Conservation (phyloP, 2,797 vertebrate species). For the Eptatretus atami region DNA sequence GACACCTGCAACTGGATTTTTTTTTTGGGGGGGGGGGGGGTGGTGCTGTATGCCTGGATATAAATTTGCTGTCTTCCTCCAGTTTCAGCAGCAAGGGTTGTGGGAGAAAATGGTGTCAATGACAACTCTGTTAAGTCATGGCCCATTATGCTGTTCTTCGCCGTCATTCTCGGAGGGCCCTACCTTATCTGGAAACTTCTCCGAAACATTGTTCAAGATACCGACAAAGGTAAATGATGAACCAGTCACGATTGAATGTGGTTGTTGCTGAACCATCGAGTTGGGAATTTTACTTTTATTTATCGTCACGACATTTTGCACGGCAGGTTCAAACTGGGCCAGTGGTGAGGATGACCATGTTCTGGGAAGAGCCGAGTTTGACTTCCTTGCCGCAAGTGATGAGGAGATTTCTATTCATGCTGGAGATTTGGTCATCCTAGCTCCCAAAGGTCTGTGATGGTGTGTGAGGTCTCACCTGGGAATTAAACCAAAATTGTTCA, state of each 20-base stretch:
- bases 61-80: no score
- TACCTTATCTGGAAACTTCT: constrained; percentile 92
- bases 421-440: constrained; percentile 65
- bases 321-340: constrained; percentile 29
- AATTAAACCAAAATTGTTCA: no score
- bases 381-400: constrained; percentile 49
- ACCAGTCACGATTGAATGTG: no score
- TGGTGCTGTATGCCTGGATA: constrained; percentile 12
- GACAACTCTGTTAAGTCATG: constrained; percentile 48
- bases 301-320: no score
- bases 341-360: constrained; percentile 71
- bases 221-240: constrained; percentile 23
- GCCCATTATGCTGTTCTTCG: constrained; percentile 80
- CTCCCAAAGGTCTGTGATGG: constrained; percentile 43
- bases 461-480: background rate
- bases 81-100: no score
- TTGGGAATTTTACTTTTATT: no score
- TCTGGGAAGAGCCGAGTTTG: constrained; percentile 65
- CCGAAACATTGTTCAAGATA: constrained; percentile 27
- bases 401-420: constrained; percentile 60
- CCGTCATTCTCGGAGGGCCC: constrained; percentile 64
- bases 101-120: constrained; percentile 15
- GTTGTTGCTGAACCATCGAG: no score
- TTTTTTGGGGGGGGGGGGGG: constrained; percentile 9
- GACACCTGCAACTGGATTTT: no score